phyloP scores from a whole-genome alignment of 2,113 vertebrate genomes.

The Rattus rattus region DNA sequence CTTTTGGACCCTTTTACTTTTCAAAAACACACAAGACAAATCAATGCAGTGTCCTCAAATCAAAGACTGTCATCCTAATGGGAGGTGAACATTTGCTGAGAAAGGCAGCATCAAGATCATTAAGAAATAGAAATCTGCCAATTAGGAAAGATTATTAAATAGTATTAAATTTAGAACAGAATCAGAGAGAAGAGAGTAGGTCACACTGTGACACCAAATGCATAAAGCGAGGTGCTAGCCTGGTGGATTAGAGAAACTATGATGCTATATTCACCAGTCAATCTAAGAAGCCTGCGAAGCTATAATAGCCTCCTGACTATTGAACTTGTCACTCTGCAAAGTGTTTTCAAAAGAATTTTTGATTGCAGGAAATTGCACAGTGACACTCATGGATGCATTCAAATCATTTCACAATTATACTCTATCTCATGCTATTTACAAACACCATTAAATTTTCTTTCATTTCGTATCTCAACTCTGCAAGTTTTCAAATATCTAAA shows the following conservation, averaged over 20 bases:
- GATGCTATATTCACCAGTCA: background rate
- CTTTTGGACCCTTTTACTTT: background rate
- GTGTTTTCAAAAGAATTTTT: slow-evolving; percentile 26
- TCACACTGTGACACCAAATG: background rate
- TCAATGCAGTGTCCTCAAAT: background rate
- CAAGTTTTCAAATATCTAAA: slow-evolving; percentile 44
- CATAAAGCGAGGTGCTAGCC: background rate
- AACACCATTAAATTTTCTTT: slow-evolving; percentile 60
- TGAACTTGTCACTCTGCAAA: slow-evolving; percentile 54
- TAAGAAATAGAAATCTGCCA: background rate
- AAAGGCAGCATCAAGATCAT: background rate
- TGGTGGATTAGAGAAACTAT: background rate
- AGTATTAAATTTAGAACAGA: background rate
- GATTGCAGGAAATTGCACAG: slow-evolving; percentile 65
- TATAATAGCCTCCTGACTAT: slow-evolving; percentile 17
- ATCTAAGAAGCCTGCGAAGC: background rate
- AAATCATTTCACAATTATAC: slow-evolving; percentile 70
- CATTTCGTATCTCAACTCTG: slow-evolving; percentile 55
- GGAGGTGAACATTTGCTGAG: background rate
- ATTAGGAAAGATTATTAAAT: background rate
- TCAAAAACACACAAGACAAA: slow-evolving; percentile 3
- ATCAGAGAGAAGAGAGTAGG: background rate
- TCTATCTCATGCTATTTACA: slow-evolving; percentile 71
- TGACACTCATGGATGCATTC: slow-evolving; percentile 69
- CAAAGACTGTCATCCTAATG: background rate